Conservation (phyloP, 2,113 vertebrate species). For the Brienomyrus longianalis region DNA sequence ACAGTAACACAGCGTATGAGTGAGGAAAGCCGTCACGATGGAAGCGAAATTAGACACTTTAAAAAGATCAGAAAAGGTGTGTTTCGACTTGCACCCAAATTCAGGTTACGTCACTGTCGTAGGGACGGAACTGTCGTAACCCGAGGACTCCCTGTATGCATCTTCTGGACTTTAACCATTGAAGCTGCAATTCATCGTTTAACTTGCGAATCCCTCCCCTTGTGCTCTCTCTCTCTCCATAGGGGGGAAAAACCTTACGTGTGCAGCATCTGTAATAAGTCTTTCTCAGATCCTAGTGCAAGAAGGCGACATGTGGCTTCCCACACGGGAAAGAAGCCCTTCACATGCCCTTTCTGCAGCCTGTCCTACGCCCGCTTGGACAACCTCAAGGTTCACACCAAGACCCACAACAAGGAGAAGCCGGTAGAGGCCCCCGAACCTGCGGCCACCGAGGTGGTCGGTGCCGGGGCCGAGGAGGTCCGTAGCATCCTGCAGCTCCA, state of each 20-base stretch:
- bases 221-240: conserved; percentile 37
- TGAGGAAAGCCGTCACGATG: neutral
- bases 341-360: conserved; percentile 78
- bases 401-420: conserved; percentile 82
- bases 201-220: neutral
- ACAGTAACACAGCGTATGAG: too few relatives aligned
- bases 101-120: too few relatives aligned
- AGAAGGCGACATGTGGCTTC: conserved; percentile 82
- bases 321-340: conserved; percentile 88
- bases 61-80: too few relatives aligned
- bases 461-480: conserved; percentile 52
- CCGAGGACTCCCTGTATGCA: neutral
- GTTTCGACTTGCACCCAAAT: too few relatives aligned
- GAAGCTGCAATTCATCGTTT: neutral
- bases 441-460: neutral
- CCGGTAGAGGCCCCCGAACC: conserved; percentile 35
- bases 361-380: conserved; percentile 85
- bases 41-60: too few relatives aligned
- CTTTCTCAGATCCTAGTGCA: conserved; percentile 89
- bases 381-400: conserved; percentile 86
- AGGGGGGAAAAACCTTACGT: conserved; percentile 93
- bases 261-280: conserved; percentile 80
- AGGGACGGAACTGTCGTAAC: too few relatives aligned
- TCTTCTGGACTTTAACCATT: neutral
- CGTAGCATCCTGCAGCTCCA: conserved; percentile 76